Evolutionary conservation across 2,113 vertebrate genomes (phyloP), one percentile per base, ranked within the genome.

Genomic region (Microcebus jonahi): DNA sequence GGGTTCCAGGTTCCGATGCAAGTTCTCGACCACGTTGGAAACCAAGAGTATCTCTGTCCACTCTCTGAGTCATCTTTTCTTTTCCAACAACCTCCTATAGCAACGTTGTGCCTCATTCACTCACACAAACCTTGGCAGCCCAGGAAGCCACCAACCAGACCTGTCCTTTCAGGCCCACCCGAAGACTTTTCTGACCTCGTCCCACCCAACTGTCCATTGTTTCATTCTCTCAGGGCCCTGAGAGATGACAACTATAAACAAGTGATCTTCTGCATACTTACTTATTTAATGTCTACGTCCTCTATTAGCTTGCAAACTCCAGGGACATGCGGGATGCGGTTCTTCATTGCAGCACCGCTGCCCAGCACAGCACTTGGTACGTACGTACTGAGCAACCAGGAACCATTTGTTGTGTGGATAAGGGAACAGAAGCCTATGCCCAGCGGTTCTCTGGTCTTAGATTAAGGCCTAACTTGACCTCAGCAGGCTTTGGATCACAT

Each of bases 311-410:
- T 70, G n/a, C 67, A 45, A 42, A 21, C 84, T 42, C 77, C 18
- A 1, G 3, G 18, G 23, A 71, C 1, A 2, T 18, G 10, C 23
- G 50, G 36, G 34, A 6, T 17, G 14, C 15, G 53, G 10, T 36
- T 92, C 18, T 21, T 76, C n/a, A 25, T 0, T 27, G 17, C 13
- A 11, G 45, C 23, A 53, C 34, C 25, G 1, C 12, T 75, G n/a
- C 29, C 50, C 65, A 76, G 20, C 14, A 29, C 15, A 57, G 91
- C 9, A 50, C 34, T 77, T 75, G 13, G 34, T 50, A 42, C 8
- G 1, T 7, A 15, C 23, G 1, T 7, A 15, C 23, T 8, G 20
- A 57, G 42, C 18, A 68, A 34, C 77, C 39, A 55, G 67, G 63
- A 84, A 13, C 39, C 14, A 34, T 12, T 81, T 61, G 25, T 23